phyloP scores from a whole-genome alignment of 2,113 vertebrate species.

The Columba janthina region DNA sequence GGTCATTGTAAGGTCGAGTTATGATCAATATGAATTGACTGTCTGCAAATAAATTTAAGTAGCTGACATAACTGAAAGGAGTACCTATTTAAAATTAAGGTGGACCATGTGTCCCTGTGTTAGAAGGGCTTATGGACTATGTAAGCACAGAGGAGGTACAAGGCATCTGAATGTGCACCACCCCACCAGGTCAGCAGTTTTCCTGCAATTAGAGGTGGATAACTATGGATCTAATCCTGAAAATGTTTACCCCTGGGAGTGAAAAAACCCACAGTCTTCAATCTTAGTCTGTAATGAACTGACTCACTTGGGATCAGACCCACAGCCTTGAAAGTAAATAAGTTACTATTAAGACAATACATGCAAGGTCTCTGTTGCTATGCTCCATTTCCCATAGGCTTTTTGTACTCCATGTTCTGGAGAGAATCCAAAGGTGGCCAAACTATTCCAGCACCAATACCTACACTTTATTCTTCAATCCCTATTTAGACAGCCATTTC shows the following conservation, averaged over 20 bases:
- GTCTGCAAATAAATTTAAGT: conserved; percentile 87
- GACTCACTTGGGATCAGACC: not conserved
- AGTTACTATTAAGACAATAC: not conserved
- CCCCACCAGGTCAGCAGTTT: not conserved
- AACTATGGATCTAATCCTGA: not conserved
- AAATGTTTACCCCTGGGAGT: not conserved
- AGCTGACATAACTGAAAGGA: conserved; percentile 81
- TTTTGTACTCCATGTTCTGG: accelerated
- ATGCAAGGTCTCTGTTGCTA: not conserved
- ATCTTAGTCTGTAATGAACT: not conserved
- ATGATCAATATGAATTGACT: conserved; percentile 91
- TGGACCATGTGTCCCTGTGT: conserved; percentile 66
- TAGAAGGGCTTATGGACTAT: not conserved
- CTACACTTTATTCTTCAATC: not conserved
- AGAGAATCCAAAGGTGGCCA: not conserved
- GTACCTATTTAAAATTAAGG: conserved; percentile 83
- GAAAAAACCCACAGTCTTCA: not conserved
- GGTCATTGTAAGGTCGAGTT: conserved; percentile 84
- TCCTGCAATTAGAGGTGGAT: not conserved
- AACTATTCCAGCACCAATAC: not conserved
- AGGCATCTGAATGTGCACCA: not conserved
- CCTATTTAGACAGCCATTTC: not conserved
- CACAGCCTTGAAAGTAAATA: not conserved
- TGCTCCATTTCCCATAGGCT: not conserved
- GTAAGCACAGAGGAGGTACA: not conserved